Evolutionary conservation across 1,140 invertebrate species (phyloP).

Genomic region (Lysiphlebus fabarum): DNA sequence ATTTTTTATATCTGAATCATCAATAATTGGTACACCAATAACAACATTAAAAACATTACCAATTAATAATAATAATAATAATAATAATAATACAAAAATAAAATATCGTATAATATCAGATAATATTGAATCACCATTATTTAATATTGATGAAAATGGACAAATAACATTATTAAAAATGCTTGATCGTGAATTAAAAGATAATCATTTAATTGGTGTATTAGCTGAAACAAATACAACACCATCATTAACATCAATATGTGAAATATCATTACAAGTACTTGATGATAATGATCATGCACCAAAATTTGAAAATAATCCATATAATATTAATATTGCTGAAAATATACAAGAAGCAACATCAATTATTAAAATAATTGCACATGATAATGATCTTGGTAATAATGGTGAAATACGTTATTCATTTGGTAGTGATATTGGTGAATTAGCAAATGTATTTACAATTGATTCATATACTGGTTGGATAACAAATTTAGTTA

Average conservation of each 20-base stretch:
- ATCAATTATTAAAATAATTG: constrained; percentile 75
- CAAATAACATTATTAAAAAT: constrained; percentile 68
- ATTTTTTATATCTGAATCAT: constrained; percentile 78
- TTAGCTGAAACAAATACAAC: constrained; percentile 76
- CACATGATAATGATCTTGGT: constrained; percentile 78
- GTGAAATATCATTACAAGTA: constrained; percentile 76
- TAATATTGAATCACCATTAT: constrained; percentile 62
- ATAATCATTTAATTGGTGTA: constrained; percentile 74
- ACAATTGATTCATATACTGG: constrained; percentile 81
- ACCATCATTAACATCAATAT: constrained; percentile 69
- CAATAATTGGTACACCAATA: constrained; percentile 65
- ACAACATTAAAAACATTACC: constrained; percentile 63
- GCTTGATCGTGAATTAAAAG: constrained; percentile 74
- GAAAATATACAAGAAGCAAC: constrained; percentile 81
- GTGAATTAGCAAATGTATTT: constrained; percentile 69
- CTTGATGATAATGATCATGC: constrained; percentile 89
- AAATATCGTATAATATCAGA: constrained; percentile 69
- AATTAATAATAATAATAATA: too few relatives aligned
- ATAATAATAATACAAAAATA: constrained; percentile 56
- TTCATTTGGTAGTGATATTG: constrained; percentile 62
- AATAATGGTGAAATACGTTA: constrained; percentile 84
- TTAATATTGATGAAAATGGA: constrained; percentile 71
- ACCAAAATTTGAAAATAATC: constrained; percentile 80
- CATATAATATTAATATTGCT: constrained; percentile 72
- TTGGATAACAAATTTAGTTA: constrained; percentile 74